These are phyloP conservation scores for Sphaerodactylus townsendi DNA, from an alignment of 2,113 vertebrate genomes.

Conservation along the genomic window DNA sequence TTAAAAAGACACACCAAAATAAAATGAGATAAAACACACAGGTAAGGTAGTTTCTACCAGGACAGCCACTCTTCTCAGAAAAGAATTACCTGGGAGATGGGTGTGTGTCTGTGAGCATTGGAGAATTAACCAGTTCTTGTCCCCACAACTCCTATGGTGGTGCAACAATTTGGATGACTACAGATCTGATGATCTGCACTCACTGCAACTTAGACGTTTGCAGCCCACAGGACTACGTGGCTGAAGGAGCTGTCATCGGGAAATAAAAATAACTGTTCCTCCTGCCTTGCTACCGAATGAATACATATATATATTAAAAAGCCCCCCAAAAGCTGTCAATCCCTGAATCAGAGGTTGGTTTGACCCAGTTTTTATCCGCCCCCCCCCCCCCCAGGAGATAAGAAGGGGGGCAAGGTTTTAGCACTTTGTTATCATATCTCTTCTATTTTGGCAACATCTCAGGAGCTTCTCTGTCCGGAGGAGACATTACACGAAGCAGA, in stretches of 20 bases:
- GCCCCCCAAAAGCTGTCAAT: conserved; percentile 78
- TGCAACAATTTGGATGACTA: conserved; percentile 40
- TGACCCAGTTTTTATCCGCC: conserved; percentile 67
- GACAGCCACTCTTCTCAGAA: conserved; percentile 43
- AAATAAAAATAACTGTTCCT: conserved; percentile 52
- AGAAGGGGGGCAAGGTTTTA: conserved; percentile 61
- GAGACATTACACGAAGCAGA: conserved; percentile 72
- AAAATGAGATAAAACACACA: conserved; percentile 52
- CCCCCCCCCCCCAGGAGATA: conserved; percentile 69
- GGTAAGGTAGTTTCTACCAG: conserved; percentile 57
- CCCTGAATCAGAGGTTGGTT: conserved; percentile 80
- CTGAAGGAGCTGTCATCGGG: conserved; percentile 49
- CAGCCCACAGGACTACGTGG: neutral
- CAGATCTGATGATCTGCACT: conserved; percentile 25
- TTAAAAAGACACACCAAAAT: conserved; percentile 57
- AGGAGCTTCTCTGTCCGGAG: conserved; percentile 62
- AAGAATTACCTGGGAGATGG: conserved; percentile 50
- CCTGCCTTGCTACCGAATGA: conserved; percentile 61
- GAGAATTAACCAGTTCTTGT: conserved; percentile 24
- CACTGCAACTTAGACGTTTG: conserved; percentile 32
- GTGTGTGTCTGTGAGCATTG: neutral
- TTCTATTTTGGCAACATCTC: conserved; percentile 77
- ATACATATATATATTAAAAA: conserved; percentile 61
- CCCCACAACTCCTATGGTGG: conserved; percentile 35
- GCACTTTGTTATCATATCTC: conserved; percentile 45